Evolutionary conservation across 2,888 invertebrate species (phyloP), one percentile per base, ranked within the genome.

Genomic region (Morinoia aosen): DNA sequence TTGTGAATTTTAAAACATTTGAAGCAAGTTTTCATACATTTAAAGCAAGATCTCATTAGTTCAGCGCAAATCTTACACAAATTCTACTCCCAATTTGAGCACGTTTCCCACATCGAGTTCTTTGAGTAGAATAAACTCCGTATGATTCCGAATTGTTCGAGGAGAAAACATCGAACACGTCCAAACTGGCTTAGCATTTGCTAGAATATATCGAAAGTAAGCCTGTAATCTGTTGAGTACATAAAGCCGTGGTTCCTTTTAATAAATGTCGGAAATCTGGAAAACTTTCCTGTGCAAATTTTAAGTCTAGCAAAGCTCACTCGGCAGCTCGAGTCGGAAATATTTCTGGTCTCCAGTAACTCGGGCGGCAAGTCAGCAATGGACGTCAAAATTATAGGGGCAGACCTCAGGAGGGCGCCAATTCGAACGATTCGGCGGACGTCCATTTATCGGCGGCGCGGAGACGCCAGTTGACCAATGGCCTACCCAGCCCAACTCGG

Each of bases 341-440:
- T 90, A 40, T 90, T 90, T 90, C 90, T 48, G 48, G 90, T 90
- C 90, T 90, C 90, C 33, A 48, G 90, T 90, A 90, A 90, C 48
- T 90, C 48, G 12, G 16, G 12, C 40, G 90, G 90, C 90, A 90
- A 76, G 90, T 90, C 90, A 90, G 40, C 90, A 14, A 16, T 33
- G 90, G 90, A 90, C 90, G 39, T 90, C 90, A 90, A 90, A 90
- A 90, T 90, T 90, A 90, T 90, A 90, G 90, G 88, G 90, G 48
- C 90, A 90, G 90, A 48, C 40, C 90, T 19, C 90, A 90, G 90
- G 90, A 90, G 90, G 90, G 33, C 14, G 14, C 90, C 90, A 90
- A 90, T 90, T 90, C 90, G 90, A 40, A 90, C 90, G 40, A 48
- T 40, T 39, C 90, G 90, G 39, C 48, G 90, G 40, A 48, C 90